Conservation (phyloP, 1,140 invertebrate genomes). For the Aradophagus sp. region DNA sequence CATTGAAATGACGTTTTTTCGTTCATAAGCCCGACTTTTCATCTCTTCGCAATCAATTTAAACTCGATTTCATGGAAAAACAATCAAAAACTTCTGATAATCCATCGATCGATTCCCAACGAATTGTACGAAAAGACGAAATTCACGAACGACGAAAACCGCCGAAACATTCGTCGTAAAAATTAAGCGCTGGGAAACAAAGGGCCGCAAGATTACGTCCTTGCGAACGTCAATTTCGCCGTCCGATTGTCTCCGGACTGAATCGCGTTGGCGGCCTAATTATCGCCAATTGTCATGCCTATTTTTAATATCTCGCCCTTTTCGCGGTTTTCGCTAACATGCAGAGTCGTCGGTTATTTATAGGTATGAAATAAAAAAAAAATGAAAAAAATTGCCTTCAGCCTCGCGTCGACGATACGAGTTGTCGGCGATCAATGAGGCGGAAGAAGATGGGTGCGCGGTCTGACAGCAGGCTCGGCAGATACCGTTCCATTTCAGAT, state of each 20-base stretch:
- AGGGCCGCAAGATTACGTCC: no score
- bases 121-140: no score
- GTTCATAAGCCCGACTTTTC: no score
- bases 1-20: no score
- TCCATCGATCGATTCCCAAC: no score
- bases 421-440: conserved; percentile 44
- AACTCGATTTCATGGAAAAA: no score
- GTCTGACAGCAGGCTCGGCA: conserved; percentile 34
- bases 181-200: no score
- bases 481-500: conserved; percentile 56
- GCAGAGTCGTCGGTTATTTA: conserved; percentile 36
- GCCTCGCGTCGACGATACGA: conserved; percentile 43
- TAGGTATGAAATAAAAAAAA: conserved; percentile 33
- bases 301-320: conserved; percentile 42
- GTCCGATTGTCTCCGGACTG: conserved; percentile 5
- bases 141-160: no score
- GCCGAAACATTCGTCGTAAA: no score
- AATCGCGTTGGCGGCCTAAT: conserved; percentile 17
- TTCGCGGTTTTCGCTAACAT: conserved; percentile 23
- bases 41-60: no score
- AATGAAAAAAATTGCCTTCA: no score
- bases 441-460: conserved; percentile 39
- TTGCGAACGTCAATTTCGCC: background rate
- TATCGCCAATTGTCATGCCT: conserved; percentile 28
- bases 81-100: no score